A percentile compares a stretch with the other conserved stretches of the same genome.
Evolutionary conservation across 2,113 vertebrate genomes (phyloP).

Genomic region (Lepidothrix coronata): DNA sequence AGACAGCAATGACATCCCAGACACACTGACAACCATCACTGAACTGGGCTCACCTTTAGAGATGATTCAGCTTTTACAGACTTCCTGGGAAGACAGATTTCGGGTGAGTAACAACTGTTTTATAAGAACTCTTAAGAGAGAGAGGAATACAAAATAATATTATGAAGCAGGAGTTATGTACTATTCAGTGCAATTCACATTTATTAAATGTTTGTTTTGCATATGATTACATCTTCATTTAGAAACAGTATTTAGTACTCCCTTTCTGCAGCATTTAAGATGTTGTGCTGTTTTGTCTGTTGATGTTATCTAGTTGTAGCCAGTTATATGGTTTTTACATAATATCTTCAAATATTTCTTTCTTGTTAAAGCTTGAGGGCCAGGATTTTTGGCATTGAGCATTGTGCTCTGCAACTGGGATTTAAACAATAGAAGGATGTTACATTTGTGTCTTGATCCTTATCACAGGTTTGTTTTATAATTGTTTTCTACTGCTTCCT

Average conservation of each 20-base stretch:
- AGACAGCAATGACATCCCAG: constrained; percentile 85
- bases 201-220: not conserved
- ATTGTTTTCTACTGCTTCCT: constrained; percentile 45
- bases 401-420: not conserved
- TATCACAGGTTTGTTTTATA: constrained; percentile 4
- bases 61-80: constrained; percentile 91
- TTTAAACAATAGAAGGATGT: constrained; percentile 48
- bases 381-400: not conserved
- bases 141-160: not conserved
- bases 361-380: not conserved
- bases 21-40: constrained; percentile 89
- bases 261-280: not conserved
- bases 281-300: not conserved
- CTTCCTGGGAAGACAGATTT: constrained; percentile 90
- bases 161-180: not conserved
- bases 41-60: constrained; percentile 88
- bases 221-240: not conserved
- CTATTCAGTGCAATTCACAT: not conserved
- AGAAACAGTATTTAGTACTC: not conserved
- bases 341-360: not conserved
- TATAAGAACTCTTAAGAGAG: not conserved
- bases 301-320: not conserved
- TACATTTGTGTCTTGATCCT: constrained; percentile 34
- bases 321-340: not conserved
- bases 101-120: constrained; percentile 76